Percentiles rank a stretch among this genome's conserved stretches.
These are phyloP conservation scores for Chlorops oryzae DNA, from an alignment of 1,140 invertebrate species.

Conservation along the genomic window DNA sequence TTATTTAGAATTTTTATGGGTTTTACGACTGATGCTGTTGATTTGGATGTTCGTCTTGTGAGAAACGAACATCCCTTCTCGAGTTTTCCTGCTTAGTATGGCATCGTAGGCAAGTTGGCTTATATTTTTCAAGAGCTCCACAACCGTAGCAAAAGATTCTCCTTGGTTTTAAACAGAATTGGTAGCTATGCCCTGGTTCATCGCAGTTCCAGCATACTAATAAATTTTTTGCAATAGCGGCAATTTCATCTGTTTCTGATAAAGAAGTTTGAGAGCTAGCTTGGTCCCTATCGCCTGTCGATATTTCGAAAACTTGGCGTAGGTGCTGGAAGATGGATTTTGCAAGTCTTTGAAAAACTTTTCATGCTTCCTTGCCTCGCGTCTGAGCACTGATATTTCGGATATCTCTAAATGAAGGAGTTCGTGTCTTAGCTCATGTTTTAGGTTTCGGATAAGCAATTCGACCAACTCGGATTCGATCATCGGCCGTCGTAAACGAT, in stretches of 20 bases:
- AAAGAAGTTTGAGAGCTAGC: too few species aligned
- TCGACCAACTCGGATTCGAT: neutral
- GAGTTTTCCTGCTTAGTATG: neutral
- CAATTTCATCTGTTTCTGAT: too few species aligned
- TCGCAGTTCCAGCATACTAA: constrained; percentile 10
- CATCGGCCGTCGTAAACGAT: neutral
- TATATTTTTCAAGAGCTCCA: constrained; percentile 6
- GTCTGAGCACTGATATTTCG: neutral
- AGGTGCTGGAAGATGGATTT: neutral
- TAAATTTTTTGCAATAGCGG: neutral
- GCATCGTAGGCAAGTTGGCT: constrained; percentile 4
- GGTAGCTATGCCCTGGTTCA: neutral
- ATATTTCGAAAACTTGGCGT: neutral
- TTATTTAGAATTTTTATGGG: neutral
- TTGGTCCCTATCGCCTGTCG: neutral
- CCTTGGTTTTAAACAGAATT: neutral
- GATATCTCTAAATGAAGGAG: constrained; percentile 1
- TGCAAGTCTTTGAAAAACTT: neutral
- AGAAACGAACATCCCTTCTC: neutral
- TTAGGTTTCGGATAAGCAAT: neutral
- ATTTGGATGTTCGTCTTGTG: constrained; percentile 1
- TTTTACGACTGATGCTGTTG: neutral
- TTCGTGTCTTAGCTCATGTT: neutral
- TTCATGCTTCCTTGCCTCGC: neutral
- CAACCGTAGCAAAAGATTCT: constrained; percentile 15